Evolutionary conservation across 2,797 vertebrate genomes (phyloP).

Genomic region (Spheniscus humboldti): DNA sequence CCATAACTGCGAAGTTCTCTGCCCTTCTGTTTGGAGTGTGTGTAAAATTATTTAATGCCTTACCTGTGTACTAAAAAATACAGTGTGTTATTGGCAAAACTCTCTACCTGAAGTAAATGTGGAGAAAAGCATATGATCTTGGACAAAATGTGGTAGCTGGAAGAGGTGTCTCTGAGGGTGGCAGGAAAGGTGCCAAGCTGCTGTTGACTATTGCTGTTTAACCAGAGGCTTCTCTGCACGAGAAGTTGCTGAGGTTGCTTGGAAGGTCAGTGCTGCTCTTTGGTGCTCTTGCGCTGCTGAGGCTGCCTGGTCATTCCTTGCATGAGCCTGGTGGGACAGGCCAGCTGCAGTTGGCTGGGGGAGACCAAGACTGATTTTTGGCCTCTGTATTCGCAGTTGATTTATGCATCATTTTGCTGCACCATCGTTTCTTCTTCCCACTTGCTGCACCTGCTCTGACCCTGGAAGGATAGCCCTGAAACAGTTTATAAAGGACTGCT

Average conservation of each 20-base stretch:
- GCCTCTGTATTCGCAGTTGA: background rate
- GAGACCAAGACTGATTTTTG: background rate
- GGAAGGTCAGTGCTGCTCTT: background rate
- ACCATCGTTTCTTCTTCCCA: background rate
- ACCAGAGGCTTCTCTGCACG: too few species aligned
- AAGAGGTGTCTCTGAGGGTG: background rate
- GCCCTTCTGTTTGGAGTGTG: background rate
- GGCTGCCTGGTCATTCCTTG: background rate
- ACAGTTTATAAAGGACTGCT: background rate
- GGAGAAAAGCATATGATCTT: background rate
- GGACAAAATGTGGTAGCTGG: background rate
- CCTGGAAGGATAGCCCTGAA: background rate
- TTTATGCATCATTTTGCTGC: background rate
- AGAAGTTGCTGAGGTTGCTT: background rate
- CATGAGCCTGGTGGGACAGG: background rate
- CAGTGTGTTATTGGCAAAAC: background rate
- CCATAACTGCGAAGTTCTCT: background rate
- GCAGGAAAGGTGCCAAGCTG: background rate
- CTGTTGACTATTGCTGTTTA: background rate
- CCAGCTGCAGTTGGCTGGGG: background rate
- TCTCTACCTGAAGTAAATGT: background rate
- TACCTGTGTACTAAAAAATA: background rate
- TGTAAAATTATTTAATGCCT: background rate
- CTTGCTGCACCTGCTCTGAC: background rate
- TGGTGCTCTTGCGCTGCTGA: fast-evolving